Percentiles rank a stretch among this genome's conserved stretches.
Conservation (phyloP, 2,888 invertebrate species). For the Kuschelorhynchus macadamiae region DNA sequence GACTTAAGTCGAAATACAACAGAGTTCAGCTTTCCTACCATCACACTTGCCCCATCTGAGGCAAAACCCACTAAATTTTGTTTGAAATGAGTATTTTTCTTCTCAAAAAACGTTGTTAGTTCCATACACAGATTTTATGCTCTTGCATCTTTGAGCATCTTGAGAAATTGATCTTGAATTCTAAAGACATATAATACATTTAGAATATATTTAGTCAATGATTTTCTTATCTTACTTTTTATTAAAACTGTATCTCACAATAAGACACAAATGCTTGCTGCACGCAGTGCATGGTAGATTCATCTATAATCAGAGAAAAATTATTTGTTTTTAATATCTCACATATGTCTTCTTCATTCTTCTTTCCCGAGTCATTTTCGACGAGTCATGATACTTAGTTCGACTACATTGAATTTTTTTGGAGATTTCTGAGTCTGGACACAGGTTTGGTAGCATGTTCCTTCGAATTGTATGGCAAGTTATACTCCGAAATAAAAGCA, state of each 20-base stretch:
- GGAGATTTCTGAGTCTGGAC: constrained; percentile 52
- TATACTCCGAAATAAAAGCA: constrained; percentile 40
- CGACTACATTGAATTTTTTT: constrained; percentile 51
- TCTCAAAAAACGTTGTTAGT: constrained; percentile 17
- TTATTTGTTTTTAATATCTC: constrained; percentile 28
- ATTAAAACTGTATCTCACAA: constrained; percentile 26
- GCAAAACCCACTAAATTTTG: constrained; percentile 22
- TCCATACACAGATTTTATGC: constrained; percentile 25
- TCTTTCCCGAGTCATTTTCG: constrained; percentile 49
- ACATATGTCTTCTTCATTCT: constrained; percentile 13
- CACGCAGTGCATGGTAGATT: constrained; percentile 24
- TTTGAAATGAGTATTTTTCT: constrained; percentile 5
- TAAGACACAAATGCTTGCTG: constrained; percentile 40
- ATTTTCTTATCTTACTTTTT: not conserved
- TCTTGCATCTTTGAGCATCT: constrained; percentile 4
- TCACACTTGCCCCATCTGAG: constrained; percentile 25
- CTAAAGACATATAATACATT: constrained; percentile 3
- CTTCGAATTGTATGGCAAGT: constrained; percentile 51
- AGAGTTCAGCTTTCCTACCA: constrained; percentile 13
- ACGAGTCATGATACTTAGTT: constrained; percentile 51
- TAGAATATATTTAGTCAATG: not conserved
- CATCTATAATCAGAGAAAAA: constrained; percentile 36
- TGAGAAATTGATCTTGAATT: constrained; percentile 10
- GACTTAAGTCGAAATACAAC: constrained; percentile 3
- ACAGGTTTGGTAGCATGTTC: constrained; percentile 49